Percentiles rank a stretch among this genome's conserved stretches.
Conservation (phyloP, 92 coral and sea anemone species). For the Epizoanthus stellaris region DNA sequence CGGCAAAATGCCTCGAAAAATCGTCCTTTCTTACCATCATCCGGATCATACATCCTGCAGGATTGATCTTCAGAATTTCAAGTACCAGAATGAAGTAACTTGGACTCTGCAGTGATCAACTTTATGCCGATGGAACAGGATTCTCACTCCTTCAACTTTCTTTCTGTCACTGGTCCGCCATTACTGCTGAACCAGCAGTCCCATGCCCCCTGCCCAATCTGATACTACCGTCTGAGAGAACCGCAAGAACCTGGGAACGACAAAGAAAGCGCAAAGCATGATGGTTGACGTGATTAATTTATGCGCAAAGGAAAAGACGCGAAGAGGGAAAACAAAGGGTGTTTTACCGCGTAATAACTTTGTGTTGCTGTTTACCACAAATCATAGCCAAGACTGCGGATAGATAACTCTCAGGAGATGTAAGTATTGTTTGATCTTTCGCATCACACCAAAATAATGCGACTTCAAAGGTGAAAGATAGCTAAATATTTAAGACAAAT, state of each 20-base stretch:
- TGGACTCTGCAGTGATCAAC: neutral
- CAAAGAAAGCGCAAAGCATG: neutral
- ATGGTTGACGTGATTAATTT: neutral
- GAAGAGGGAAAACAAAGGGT: constrained; percentile 1
- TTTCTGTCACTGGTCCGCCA: constrained; percentile 7
- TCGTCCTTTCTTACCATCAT: constrained; percentile 80
- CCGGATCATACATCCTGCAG: constrained; percentile 85
- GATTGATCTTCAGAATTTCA: constrained; percentile 2
- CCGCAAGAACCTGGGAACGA: constrained; percentile 19
- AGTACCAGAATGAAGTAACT: neutral
- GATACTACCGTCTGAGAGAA: neutral
- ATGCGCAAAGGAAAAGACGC: constrained; percentile 43
- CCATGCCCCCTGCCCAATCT: neutral
- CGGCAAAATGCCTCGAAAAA: neutral
- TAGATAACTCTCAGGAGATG: neutral
- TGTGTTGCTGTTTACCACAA: constrained; percentile 7
- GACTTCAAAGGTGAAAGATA: neutral
- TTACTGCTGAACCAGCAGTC: constrained; percentile 40
- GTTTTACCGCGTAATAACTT: constrained; percentile 28
- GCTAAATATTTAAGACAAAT: neutral
- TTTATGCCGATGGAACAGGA: neutral
- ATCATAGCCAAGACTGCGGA: neutral
- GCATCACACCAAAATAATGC: neutral
- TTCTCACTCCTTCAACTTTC: neutral
- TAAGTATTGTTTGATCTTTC: neutral